phyloP scores from a whole-genome alignment of 1,140 invertebrate species.

The Cecropterus lyciades region DNA sequence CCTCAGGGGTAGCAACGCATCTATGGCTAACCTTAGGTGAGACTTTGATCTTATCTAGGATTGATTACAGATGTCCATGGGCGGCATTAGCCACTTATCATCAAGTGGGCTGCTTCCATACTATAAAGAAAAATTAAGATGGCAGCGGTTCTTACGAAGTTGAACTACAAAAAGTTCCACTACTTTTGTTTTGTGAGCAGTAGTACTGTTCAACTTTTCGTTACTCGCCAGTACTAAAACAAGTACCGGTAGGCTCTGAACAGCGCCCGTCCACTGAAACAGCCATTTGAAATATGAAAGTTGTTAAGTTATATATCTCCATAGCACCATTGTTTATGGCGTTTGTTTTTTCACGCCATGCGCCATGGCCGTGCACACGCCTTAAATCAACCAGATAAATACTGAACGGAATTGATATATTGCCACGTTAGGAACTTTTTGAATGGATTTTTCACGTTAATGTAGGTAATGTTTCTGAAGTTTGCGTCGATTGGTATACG shows the following conservation, averaged over 20 bases:
- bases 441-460: slow-evolving; percentile 22
- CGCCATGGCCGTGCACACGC: slow-evolving; percentile 55
- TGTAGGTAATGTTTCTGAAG: neutral
- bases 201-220: slow-evolving; percentile 1
- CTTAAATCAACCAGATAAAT: slow-evolving; percentile 62
- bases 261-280: slow-evolving; percentile 53
- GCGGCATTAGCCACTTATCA: too few relatives aligned
- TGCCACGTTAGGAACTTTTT: slow-evolving; percentile 41
- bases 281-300: slow-evolving; percentile 74
- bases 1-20: too few relatives aligned
- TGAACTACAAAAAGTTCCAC: too few relatives aligned
- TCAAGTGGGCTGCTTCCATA: too few relatives aligned
- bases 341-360: slow-evolving; percentile 57
- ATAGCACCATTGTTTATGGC: slow-evolving; percentile 61
- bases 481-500: neutral
- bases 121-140: too few relatives aligned
- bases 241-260: slow-evolving; percentile 14
- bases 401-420: slow-evolving; percentile 48
- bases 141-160: too few relatives aligned
- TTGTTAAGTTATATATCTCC: slow-evolving; percentile 71
- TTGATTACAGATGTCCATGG: too few relatives aligned
- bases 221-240: neutral
- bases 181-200: neutral
- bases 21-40: too few relatives aligned
- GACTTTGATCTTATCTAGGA: too few relatives aligned